phyloP scores from a whole-genome alignment of 2,113 vertebrate genomes.

The Synchiropus splendidus region DNA sequence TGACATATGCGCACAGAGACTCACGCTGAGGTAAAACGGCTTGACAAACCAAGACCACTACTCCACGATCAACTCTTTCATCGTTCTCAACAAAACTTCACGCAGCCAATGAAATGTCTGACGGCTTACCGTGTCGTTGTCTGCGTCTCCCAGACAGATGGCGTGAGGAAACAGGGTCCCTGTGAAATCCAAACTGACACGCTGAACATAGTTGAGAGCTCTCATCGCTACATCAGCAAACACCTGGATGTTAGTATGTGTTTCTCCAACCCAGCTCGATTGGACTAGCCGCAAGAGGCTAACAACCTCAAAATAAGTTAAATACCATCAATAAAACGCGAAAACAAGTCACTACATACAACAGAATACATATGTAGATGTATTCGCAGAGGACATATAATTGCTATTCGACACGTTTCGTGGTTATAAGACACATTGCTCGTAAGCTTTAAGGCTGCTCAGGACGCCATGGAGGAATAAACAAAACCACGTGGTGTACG shows the following conservation, averaged over 20 bases:
- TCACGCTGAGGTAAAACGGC: too few relatives aligned
- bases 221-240: conserved; percentile 60
- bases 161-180: conserved; percentile 88
- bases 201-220: conserved; percentile 83
- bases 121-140: conserved; percentile 80
- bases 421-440: neutral
- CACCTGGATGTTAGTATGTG: neutral
- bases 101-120: too few relatives aligned
- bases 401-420: neutral
- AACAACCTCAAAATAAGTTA: neutral
- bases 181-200: conserved; percentile 82
- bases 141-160: conserved; percentile 86
- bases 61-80: too few relatives aligned
- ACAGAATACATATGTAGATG: too few relatives aligned
- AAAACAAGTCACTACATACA: neutral
- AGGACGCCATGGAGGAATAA: conserved; percentile 10
- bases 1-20: too few relatives aligned
- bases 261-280: too few relatives aligned
- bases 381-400: too few relatives aligned
- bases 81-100: too few relatives aligned
- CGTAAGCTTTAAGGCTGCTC: too few relatives aligned
- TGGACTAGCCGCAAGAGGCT: too few relatives aligned
- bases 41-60: too few relatives aligned
- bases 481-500: conserved; percentile 53
- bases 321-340: neutral